These are phyloP conservation scores for Sesia bembeciformis DNA, from an alignment of 2,888 invertebrate genomes.

Conservation along the genomic window DNA sequence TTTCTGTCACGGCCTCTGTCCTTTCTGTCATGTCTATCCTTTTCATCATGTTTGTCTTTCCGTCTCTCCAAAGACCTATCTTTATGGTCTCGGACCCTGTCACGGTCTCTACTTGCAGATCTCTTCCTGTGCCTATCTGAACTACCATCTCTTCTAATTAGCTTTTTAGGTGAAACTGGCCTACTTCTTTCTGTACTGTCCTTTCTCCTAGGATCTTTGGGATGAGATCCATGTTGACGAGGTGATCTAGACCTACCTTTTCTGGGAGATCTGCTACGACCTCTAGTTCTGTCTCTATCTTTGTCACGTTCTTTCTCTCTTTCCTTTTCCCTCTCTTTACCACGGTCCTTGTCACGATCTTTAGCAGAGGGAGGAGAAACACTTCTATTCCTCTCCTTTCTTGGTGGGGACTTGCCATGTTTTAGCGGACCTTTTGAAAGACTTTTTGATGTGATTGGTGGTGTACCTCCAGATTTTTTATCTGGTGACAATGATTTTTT, in stretches of 20 bases:
- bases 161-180: conserved; percentile 66
- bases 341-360: conserved; percentile 67
- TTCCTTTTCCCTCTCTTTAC: conserved; percentile 60
- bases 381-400: conserved; percentile 59
- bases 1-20: conserved; percentile 80
- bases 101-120: conserved; percentile 64
- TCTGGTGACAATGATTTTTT: conserved; percentile 68
- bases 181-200: conserved; percentile 66
- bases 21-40: conserved; percentile 77
- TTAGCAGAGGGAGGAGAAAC: conserved; percentile 52
- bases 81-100: conserved; percentile 66
- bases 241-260: conserved; percentile 64
- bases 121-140: conserved; percentile 55
- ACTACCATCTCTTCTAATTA: conserved; percentile 51
- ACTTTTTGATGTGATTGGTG: conserved; percentile 61
- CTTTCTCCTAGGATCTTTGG: conserved; percentile 61
- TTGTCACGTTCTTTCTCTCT: conserved; percentile 64
- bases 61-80: conserved; percentile 63
- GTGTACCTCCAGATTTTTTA: conserved; percentile 68
- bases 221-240: conserved; percentile 39
- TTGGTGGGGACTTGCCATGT: conserved; percentile 61
- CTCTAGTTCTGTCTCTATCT: conserved; percentile 68
- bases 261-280: conserved; percentile 61
- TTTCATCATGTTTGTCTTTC: conserved; percentile 71
- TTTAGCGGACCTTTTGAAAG: conserved; percentile 47